Base-by-base conservation (phyloP, 2,113 vertebrate species). In the Pituophis catenifer region DNA sequence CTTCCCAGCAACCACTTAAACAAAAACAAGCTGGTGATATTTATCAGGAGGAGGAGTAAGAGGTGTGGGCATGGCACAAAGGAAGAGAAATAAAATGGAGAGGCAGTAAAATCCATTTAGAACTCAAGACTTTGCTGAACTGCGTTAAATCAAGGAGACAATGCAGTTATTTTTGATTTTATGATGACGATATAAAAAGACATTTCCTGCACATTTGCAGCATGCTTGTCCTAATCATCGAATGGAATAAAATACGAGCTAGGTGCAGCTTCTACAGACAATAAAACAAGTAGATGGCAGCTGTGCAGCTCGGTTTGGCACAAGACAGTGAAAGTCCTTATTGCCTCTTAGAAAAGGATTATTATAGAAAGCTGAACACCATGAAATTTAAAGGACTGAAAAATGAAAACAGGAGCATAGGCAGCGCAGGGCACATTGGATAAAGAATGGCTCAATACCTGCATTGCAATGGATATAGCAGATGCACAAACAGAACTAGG, bases 261-360 rank as follows among this genome's bases (percentile, higher is more conserved):
- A 57, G 29, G 48, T 54, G n/a, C 48, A 44, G 57, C 57, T 90
- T 90, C 75, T n/a, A 62, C 90, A 90, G 70, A 62, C 29, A 93
- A 87, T 90, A 86, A 90, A 81, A 86, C 90, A 89, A 90, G 48
- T 93, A 48, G 89, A 53, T 86, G 75, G 48, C 89, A 93, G 75
- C 75, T 90, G 55, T 62, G 75, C 29, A 21, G n/a, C 81, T 65
- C 48, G 1, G 44, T 90, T 90, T 90, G 89, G 89, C 75, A 48
- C 75, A 93, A 90, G 54, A 48, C 53, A 90, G 92, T 58, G 38
- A 59, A 89, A 17, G 26, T 17, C 53, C 65, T 33, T 81, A 85
- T 44, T 89, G 92, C 62, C 65, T 89, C 53, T 93, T 85, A 93
- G 88, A 86, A 90, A 87, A 48, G 55, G 89, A 90, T 93, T 59